Conservation (phyloP, 2,797 vertebrate species). For the Falco berigora region DNA sequence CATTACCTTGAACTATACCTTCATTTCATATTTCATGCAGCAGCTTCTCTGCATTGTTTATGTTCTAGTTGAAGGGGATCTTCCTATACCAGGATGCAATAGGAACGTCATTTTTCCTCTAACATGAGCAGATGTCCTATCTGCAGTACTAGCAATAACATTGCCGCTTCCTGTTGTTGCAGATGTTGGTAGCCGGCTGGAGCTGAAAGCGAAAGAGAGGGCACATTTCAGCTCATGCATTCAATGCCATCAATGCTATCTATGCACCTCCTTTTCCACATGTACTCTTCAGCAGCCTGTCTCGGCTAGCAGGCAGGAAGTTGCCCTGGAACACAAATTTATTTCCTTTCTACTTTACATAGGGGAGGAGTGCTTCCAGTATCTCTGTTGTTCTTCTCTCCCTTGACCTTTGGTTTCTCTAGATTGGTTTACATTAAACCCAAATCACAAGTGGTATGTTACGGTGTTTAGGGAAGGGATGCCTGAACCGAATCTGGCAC, state of each 20-base stretch:
- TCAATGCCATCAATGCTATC: neutral
- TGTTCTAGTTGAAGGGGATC: neutral
- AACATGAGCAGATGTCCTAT: constrained; percentile 44
- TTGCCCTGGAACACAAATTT: neutral
- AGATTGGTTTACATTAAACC: neutral
- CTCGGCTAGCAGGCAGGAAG: neutral
- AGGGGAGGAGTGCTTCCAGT: neutral
- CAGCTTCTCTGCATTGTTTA: constrained; percentile 51
- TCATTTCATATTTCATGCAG: neutral
- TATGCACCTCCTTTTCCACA: neutral
- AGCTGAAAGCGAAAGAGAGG: neutral
- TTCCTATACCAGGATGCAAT: constrained; percentile 58
- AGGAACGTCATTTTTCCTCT: constrained; percentile 46
- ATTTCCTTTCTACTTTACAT: neutral
- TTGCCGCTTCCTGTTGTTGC: constrained; percentile 53
- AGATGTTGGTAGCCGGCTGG: constrained; percentile 2
- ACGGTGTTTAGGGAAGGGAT: neutral
- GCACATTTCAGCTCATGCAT: neutral
- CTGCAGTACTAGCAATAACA: constrained; percentile 49
- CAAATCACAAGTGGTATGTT: neutral
- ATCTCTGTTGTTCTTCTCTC: neutral
- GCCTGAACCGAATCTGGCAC: neutral
- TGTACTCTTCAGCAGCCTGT: neutral
- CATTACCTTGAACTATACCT: constrained; percentile 37
- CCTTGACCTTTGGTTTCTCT: neutral